These are phyloP conservation scores for Artemia sinica DNA, from an alignment of 2,888 invertebrate genomes.

Conservation along the genomic window DNA sequence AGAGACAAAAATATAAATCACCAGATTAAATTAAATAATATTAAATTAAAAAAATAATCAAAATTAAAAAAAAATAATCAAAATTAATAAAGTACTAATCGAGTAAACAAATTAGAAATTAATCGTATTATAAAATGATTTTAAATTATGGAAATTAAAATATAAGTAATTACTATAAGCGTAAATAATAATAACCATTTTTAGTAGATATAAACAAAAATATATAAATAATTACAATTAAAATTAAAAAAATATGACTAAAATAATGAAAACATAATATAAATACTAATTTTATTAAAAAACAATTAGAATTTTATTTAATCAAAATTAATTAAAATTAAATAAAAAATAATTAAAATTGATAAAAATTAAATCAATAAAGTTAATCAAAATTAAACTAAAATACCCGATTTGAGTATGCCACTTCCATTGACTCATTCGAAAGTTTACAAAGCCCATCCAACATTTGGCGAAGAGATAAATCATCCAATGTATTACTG, in stretches of 20 bases:
- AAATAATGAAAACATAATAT: slow-evolving; percentile 17
- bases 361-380: neutral
- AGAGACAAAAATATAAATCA: too few species aligned
- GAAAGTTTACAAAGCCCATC: slow-evolving; percentile 90
- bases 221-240: neutral
- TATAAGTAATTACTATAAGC: too few species aligned
- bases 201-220: neutral
- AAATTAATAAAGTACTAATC: too few species aligned
- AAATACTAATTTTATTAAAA: slow-evolving; percentile 14
- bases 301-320: slow-evolving; percentile 4
- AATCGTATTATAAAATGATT: too few species aligned
- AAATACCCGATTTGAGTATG: slow-evolving; percentile 72
- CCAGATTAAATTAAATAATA: too few species aligned
- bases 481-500: slow-evolving; percentile 79
- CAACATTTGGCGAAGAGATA: slow-evolving; percentile 82
- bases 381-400: neutral
- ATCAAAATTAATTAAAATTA: slow-evolving; percentile 6
- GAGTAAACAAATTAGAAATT: too few species aligned
- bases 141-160: too few species aligned
- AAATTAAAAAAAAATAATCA: too few species aligned
- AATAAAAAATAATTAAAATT: neutral
- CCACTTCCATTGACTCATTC: slow-evolving; percentile 89
- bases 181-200: neutral
- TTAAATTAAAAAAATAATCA: too few species aligned
- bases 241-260: slow-evolving; percentile 1